Base-by-base conservation (phyloP, 35 echinoderm and acorn worm species). In the Patiria miniata region DNA sequence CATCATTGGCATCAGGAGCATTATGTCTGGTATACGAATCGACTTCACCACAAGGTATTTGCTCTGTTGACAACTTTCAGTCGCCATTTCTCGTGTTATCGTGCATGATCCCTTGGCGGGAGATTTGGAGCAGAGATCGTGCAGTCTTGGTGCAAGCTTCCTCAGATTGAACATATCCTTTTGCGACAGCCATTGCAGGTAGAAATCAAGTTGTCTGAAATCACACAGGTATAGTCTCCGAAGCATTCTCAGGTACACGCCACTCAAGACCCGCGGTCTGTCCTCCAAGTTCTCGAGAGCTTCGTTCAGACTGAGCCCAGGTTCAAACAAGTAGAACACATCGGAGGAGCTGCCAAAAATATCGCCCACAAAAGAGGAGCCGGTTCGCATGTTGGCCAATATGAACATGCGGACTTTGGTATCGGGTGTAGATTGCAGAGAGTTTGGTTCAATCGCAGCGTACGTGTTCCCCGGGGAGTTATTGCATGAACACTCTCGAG, bases 301-400 rank as follows among this genome's bases (percentile, higher is more conserved):
- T 21, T 83, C n/a, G 8, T 40, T 34, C 26, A 90, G 40, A 39
- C 73, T 59, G 34, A 81, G 47, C 40, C 85, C 90, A 22, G 90
- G 90, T 78, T 92, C 90, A 37, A 92, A 92, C 5, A 92, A 59
- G 26, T 92, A 92, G 58, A 92, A 92, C 36, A 92, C 81, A 83
- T 87, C 90, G 17, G 8, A 52, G 26, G 58, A 38, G 59, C 79
- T 79, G 16, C 78, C 84, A 10, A 87, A 80, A 18, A 92, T 51
- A 55, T 92, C 90, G 19, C 90, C 90, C 32, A 92, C 52, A 37
- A 87, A 92, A 36, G 90, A 92, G 21, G 90, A 92, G 18, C 90
- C 90, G 26, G 90, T 92, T 40, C 90, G 51, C 85, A 92, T 87
- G n/a, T 77, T 85, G 26, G 90, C 90, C 39, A 92, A 87, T 7